Percentiles rank a stretch among this genome's conserved stretches.
phyloP scores from a whole-genome alignment of 92 coral and sea anemone genomes.

The Porites lobata region DNA sequence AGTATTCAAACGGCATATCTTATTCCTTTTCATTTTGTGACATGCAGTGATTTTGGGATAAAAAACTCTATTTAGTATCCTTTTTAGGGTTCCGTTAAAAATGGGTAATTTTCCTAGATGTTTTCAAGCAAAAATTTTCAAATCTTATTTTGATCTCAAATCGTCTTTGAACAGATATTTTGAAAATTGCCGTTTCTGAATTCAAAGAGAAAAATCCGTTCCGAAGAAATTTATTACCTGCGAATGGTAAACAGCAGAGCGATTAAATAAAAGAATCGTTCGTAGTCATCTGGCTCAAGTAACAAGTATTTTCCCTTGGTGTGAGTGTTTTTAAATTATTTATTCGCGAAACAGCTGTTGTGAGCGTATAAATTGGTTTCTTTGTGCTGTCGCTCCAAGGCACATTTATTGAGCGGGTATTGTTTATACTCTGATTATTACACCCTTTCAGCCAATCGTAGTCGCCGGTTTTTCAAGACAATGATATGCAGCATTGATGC shows the following conservation, averaged over 20 bases:
- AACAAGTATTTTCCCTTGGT: neutral
- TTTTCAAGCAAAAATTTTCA: no score
- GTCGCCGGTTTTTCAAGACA: slow-evolving; percentile 10
- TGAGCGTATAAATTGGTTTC: slow-evolving; percentile 37
- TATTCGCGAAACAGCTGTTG: slow-evolving; percentile 52
- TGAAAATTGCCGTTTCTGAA: neutral
- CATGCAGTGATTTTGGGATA: no score
- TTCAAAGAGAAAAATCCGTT: neutral
- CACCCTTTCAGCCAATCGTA: slow-evolving; percentile 61
- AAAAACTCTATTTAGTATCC: no score
- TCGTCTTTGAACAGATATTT: neutral
- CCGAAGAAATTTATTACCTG: neutral
- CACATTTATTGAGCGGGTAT: slow-evolving; percentile 41
- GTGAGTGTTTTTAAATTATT: slow-evolving; percentile 35
- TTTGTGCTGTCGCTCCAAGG: slow-evolving; percentile 35
- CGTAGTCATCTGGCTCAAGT: slow-evolving; percentile 6
- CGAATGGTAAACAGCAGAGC: neutral
- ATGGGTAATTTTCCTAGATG: no score
- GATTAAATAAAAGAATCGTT: neutral
- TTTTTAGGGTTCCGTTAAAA: no score
- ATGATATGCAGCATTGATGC: slow-evolving; percentile 62
- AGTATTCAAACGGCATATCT: no score
- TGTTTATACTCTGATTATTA: slow-evolving; percentile 63
- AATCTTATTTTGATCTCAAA: no score
- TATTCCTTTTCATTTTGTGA: no score